Percentiles rank a stretch among this genome's conserved stretches.
These are phyloP conservation scores for Podotricha telesiphe DNA, from an alignment of 2,888 invertebrate genomes.

Conservation along the genomic window DNA sequence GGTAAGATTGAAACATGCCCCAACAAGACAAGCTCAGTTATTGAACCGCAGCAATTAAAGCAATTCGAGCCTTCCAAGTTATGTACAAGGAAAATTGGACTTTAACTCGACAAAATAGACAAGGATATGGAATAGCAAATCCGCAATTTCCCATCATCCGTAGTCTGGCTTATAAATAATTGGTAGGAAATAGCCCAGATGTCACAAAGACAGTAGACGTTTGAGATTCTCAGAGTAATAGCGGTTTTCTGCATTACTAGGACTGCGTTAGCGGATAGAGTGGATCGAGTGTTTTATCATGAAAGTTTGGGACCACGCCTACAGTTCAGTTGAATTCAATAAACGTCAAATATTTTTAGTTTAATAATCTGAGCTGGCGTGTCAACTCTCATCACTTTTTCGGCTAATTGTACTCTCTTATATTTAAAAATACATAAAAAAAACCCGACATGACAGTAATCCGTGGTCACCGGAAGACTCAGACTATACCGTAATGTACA, in stretches of 20 bases:
- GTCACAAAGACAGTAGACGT: constrained; percentile 25
- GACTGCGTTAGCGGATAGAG: not conserved
- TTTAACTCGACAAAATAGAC: constrained; percentile 6
- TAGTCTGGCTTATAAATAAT: constrained; percentile 27
- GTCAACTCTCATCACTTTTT: too few relatives aligned
- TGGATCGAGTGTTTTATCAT: not conserved
- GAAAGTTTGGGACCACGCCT: not conserved
- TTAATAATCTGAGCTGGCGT: too few relatives aligned
- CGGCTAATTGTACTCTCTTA: too few relatives aligned
- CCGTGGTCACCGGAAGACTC: too few relatives aligned
- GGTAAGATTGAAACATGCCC: constrained; percentile 24
- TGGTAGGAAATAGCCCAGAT: constrained; percentile 29
- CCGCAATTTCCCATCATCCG: constrained; percentile 21
- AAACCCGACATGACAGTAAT: too few relatives aligned
- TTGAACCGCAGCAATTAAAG: constrained; percentile 26
- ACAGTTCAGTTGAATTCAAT: too few relatives aligned
- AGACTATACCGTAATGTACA: too few relatives aligned
- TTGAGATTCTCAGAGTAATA: constrained; percentile 22
- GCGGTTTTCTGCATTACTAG: constrained; percentile 13
- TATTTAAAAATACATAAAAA: too few relatives aligned
- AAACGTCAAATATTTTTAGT: too few relatives aligned
- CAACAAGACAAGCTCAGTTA: constrained; percentile 26
- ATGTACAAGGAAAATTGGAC: constrained; percentile 16
- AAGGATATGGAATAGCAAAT: constrained; percentile 16
- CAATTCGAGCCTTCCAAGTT: constrained; percentile 1